Evolutionary conservation across 2,797 vertebrate genomes (phyloP).

Genomic region (Macropus fuliginosus): DNA sequence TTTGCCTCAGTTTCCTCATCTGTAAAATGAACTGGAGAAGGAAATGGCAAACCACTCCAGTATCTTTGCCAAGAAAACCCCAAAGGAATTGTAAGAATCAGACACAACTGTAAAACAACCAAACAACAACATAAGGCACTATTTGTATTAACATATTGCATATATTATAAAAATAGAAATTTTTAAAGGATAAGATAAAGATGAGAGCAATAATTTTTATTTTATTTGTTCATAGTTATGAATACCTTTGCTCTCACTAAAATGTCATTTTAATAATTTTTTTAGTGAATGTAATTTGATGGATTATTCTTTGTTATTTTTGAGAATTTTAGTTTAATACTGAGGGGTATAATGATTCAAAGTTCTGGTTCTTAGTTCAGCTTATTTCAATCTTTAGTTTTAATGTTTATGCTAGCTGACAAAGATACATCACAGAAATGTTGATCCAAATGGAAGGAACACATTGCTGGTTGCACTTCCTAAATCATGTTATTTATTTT

Average conservation of each 20-base stretch:
- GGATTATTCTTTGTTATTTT: not conserved
- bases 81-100: not conserved
- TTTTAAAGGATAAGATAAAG: not conserved
- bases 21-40: not conserved
- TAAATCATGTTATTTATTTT: not conserved
- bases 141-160: not conserved
- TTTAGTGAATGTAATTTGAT: not conserved
- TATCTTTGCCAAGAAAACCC: not conserved
- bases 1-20: not conserved
- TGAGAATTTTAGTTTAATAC: not conserved
- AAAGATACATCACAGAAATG: not conserved
- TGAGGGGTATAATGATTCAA: not conserved
- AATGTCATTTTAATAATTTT: not conserved
- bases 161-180: not conserved
- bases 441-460: not conserved
- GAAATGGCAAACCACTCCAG: not conserved
- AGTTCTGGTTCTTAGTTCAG: not conserved
- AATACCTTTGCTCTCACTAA: not conserved
- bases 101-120: not conserved
- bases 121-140: not conserved
- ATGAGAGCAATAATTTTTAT: not conserved
- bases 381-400: not conserved
- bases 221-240: not conserved
- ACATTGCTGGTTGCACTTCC: not conserved
- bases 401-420: not conserved